phyloP scores from a whole-genome alignment of 2,888 invertebrate genomes.

The Conomelus anceps region DNA sequence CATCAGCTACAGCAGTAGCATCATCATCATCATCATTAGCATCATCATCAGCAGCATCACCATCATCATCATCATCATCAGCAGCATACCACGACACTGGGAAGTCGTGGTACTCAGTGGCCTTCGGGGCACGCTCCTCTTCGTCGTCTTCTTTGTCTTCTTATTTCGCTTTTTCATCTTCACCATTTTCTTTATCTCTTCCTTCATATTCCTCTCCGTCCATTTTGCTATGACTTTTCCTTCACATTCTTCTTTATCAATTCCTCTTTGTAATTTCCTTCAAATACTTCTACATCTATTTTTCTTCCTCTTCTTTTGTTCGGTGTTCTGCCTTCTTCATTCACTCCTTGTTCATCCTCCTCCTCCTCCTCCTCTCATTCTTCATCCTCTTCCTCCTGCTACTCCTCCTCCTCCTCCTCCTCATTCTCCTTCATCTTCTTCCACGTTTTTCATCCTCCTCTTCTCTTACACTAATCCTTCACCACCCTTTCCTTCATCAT shows the following conservation, averaged over 20 bases:
- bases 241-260: no score
- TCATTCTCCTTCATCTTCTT: neutral
- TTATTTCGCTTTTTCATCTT: neutral
- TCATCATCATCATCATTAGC: no score
- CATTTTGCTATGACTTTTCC: no score
- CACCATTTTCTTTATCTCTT: neutral
- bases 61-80: slow-evolving; percentile 26
- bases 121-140: neutral
- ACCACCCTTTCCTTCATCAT: neutral
- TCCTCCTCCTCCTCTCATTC: neutral
- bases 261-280: neutral
- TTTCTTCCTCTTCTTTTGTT: neutral
- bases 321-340: neutral
- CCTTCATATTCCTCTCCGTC: neutral
- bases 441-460: neutral
- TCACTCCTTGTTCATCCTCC: neutral
- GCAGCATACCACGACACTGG: no score
- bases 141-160: neutral
- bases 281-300: neutral
- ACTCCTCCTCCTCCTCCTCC: neutral
- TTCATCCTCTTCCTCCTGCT: neutral
- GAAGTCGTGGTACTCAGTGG: neutral
- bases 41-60: no score
- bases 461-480: neutral
- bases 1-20: no score